Base-by-base conservation (phyloP, 2,888 invertebrate genomes). In the Laspeyria flexula region DNA sequence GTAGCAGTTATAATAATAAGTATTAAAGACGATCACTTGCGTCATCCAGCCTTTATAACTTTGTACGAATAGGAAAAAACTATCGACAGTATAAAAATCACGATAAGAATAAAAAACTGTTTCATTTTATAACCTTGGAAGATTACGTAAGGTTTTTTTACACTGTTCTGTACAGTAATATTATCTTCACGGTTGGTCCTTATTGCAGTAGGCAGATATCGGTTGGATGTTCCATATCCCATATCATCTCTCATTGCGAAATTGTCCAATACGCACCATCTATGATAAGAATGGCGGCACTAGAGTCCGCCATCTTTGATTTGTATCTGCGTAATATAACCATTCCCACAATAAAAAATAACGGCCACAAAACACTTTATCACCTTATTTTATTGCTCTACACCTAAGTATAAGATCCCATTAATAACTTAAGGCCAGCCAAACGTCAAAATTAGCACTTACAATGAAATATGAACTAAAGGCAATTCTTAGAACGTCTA, bases 401-500 rank as follows among this genome's bases (percentile, higher is more conserved):
- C n/a, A n/a, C n/a, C n/a, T n/a, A n/a, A n/a, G n/a, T n/a, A n/a
- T n/a, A n/a, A n/a, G n/a, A 29, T 21, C 37, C 37, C 37, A 37
- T 37, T 21, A 23, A 21, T 34, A 34, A 33, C 23, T 3, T 27
- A 7, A 25, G 18, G 18, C 18, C 18, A 18, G 18, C 16, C 12
- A 3, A 35, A 23, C 29, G 11, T 18, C 29, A 15, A 35, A 42
- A 13, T 43, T 21, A 29, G 33, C 39, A 43, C 12, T 49, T 48
- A 37, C 15, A 21, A 55, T 61, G 62, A 56, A 66, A 69, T 52
- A 59, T 34, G 54, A 65, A 33, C 43, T 39, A 45, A 41, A 41
- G 15, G 11, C 9, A 43, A 50, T 67, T 69, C 66, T 42, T 0
- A 39, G 66, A 67, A 67, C 18, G 34, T 43, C 41, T 69, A 67